phyloP scores from a whole-genome alignment of 2,113 vertebrate genomes.

The Urocitellus parryii region DNA sequence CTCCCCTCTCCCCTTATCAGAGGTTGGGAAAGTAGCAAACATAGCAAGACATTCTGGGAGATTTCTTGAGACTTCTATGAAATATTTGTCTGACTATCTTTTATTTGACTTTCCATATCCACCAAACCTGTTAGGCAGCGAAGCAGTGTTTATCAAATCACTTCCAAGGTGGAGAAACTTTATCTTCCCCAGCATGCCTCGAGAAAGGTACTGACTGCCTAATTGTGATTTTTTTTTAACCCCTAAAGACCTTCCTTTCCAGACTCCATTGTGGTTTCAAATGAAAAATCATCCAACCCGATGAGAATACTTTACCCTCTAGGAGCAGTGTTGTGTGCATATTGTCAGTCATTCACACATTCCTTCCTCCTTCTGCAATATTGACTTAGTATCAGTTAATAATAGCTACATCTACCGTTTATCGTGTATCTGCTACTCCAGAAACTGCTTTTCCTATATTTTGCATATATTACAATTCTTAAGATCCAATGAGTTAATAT shows the following conservation, averaged over 20 bases:
- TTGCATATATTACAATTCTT: background rate
- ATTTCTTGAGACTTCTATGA: background rate
- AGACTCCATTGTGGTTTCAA: background rate
- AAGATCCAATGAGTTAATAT: background rate
- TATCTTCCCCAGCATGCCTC: background rate
- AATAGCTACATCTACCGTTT: background rate
- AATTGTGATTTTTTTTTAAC: background rate
- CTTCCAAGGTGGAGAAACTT: background rate
- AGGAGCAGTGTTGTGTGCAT: background rate
- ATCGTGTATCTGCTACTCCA: background rate
- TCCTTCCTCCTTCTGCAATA: background rate
- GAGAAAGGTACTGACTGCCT: background rate
- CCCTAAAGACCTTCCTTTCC: background rate
- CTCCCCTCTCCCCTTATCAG: too few species aligned
- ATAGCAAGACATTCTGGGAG: too few species aligned
- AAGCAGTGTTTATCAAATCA: background rate
- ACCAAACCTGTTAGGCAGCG: background rate
- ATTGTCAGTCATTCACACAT: background rate
- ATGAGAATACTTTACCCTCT: background rate
- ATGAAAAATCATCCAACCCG: background rate
- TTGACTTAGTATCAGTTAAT: background rate
- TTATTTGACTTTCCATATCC: background rate
- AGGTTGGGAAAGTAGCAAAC: too few species aligned
- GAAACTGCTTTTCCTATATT: background rate
- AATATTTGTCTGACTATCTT: background rate